These are phyloP conservation scores for Ips nitidus DNA, from an alignment of 1,140 invertebrate genomes.

Conservation along the genomic window DNA sequence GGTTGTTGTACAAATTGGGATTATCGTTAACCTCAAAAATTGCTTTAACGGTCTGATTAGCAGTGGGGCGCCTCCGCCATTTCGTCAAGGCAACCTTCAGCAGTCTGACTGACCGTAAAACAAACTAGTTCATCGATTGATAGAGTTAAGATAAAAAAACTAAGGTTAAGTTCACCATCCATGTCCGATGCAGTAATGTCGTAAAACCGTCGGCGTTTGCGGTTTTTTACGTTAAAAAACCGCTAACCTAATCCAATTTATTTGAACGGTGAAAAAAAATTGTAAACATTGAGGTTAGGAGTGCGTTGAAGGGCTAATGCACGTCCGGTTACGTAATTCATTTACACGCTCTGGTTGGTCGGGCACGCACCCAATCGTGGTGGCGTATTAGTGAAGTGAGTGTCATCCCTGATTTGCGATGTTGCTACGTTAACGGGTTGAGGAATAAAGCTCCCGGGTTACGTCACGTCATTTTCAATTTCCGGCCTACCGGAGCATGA, in stretches of 20 bases:
- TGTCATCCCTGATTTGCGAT: not conserved
- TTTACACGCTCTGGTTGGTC: conserved; percentile 27
- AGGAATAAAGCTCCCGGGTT: conserved; percentile 7
- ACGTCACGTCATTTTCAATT: conserved; percentile 34
- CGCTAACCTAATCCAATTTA: not conserved
- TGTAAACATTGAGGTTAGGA: too few species aligned
- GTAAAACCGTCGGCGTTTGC: conserved; percentile 1
- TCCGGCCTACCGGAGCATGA: conserved; percentile 19
- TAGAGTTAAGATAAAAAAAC: not conserved
- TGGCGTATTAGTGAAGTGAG: not conserved
- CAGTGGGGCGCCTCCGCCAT: too few species aligned
- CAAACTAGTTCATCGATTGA: too few species aligned
- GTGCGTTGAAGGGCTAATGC: too few species aligned
- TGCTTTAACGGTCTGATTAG: too few species aligned
- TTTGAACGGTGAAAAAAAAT: too few species aligned
- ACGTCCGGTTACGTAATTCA: conserved; percentile 29
- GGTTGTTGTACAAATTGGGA: too few species aligned
- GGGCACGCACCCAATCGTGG: conserved; percentile 11
- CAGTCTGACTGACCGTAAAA: too few species aligned
- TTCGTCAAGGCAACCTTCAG: too few species aligned
- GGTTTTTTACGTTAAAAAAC: conserved; percentile 8
- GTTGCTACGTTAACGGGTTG: not conserved
- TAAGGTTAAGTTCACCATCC: conserved; percentile 17
- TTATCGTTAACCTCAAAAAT: too few species aligned
- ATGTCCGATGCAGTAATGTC: conserved; percentile 3